Conservation (phyloP, 1,140 invertebrate species). For the Latrodectus geometricus region DNA sequence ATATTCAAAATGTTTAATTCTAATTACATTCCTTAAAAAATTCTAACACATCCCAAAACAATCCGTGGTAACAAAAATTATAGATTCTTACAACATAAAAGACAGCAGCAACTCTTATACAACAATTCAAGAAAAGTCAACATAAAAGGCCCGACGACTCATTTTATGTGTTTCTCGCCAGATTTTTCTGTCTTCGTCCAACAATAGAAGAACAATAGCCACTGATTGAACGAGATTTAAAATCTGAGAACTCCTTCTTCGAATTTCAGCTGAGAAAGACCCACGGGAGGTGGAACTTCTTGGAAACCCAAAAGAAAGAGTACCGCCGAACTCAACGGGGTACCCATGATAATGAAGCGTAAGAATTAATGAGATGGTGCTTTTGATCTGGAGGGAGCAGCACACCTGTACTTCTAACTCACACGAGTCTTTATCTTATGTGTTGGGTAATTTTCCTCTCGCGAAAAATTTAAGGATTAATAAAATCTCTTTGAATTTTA, state of each 20-base stretch:
- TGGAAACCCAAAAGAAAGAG: conserved; percentile 22
- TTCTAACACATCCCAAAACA: background rate
- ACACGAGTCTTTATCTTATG: background rate
- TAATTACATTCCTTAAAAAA: background rate
- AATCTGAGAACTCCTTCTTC: conserved; percentile 5
- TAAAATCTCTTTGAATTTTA: too few species aligned
- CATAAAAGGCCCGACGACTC: background rate
- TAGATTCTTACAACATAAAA: background rate
- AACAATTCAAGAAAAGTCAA: background rate
- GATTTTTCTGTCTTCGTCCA: background rate
- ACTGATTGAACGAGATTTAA: conserved; percentile 8
- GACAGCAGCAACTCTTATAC: background rate
- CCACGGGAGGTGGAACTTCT: conserved; percentile 29
- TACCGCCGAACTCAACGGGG: conserved; percentile 40
- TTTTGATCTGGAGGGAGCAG: conserved; percentile 15
- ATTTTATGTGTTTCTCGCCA: background rate
- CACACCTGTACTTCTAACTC: conserved; percentile 39
- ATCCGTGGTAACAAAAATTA: background rate
- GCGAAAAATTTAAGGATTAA: too few species aligned
- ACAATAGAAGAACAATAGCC: conserved; percentile 17
- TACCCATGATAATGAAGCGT: conserved; percentile 50
- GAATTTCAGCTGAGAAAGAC: conserved; percentile 16
- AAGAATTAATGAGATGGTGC: conserved; percentile 49
- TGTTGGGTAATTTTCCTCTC: too few species aligned
- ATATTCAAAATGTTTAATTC: background rate